Evolutionary conservation across 2,888 invertebrate genomes (phyloP), one percentile per base, ranked within the genome.

Genomic region (Tetragnatha montana): DNA sequence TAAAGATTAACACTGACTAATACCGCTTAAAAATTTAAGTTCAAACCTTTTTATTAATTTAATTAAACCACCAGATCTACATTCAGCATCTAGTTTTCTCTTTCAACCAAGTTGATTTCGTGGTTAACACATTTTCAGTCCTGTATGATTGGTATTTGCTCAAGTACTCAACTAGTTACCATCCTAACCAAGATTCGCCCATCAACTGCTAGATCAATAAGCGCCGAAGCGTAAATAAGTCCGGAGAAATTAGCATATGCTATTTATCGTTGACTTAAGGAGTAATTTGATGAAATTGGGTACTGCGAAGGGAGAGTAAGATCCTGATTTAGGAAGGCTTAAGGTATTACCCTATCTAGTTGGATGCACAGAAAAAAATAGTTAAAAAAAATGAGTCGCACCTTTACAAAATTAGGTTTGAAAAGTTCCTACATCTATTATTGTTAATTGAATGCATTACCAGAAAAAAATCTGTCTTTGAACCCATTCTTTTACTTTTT

Each of bases 201-300:
- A 49, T 75, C 74, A 22, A 74, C 74, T 74, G 22, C 22, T 47
- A 75, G 49, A 75, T 75, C 75, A 50, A 49, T 75, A n/a, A 50
- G 50, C 75, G 6, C n/a, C 75, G 19, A 47, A 19, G 19, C n/a
- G 35, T 75, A 75, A 75, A 75, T 75, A 47, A 75, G 49, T 49
- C n/a, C 10, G 49, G 17, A 49, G 50, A 17, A 75, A 75, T 75
- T 75, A 75, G 49, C 75, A 49, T 75, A n/a, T n/a, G 19, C 35
- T 49, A 19, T 49, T 6, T 35, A n/a, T 75, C 49, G 49, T 75
- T 75, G 75, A 75, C 75, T 49, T 75, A 49, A 17, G 19, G 47
- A 47, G 75, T n/a, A 50, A 75, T 75, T 75, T 75, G 47, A 35
- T 75, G 75, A 71, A 19, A 19, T 71, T 74, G 12, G 35, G 60